Percentiles rank a stretch among this genome's conserved stretches.
These are phyloP conservation scores for Balanococcus diminutus DNA, from an alignment of 2,888 invertebrate species.

Conservation along the genomic window DNA sequence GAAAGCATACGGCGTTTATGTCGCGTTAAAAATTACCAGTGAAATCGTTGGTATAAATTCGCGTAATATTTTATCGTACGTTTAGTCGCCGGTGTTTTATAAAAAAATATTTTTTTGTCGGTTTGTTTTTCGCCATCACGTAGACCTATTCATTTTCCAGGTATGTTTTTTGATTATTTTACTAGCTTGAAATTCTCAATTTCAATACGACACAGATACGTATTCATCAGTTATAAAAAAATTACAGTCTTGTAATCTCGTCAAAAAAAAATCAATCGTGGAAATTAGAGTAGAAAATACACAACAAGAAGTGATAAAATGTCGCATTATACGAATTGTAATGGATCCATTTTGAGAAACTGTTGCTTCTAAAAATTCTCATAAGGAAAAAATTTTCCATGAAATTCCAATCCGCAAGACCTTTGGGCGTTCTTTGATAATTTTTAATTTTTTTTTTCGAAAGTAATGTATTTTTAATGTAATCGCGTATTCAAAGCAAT, in stretches of 20 bases:
- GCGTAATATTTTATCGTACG: neutral
- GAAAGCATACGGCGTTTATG: conserved; percentile 36
- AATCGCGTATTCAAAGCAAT: too few relatives aligned
- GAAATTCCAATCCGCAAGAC: neutral
- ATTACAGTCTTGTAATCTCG: neutral
- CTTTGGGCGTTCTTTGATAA: neutral
- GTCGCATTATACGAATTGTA: neutral
- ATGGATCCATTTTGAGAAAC: neutral
- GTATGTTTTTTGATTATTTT: neutral
- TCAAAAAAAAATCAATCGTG: neutral
- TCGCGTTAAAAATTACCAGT: conserved; percentile 47
- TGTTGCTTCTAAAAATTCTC: neutral
- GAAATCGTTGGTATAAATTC: neutral
- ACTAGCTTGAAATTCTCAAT: neutral
- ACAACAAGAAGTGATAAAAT: neutral
- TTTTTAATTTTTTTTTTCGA: neutral
- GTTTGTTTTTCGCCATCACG: neutral
- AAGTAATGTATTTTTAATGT: neutral
- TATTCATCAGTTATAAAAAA: neutral
- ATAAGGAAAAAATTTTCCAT: neutral
- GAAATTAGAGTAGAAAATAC: neutral
- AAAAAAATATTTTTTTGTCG: neutral
- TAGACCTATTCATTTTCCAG: neutral
- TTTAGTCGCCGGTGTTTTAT: neutral
- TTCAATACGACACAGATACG: neutral